Base-by-base conservation (phyloP, 2,888 invertebrate species). In the Danaus chrysippus region DNA sequence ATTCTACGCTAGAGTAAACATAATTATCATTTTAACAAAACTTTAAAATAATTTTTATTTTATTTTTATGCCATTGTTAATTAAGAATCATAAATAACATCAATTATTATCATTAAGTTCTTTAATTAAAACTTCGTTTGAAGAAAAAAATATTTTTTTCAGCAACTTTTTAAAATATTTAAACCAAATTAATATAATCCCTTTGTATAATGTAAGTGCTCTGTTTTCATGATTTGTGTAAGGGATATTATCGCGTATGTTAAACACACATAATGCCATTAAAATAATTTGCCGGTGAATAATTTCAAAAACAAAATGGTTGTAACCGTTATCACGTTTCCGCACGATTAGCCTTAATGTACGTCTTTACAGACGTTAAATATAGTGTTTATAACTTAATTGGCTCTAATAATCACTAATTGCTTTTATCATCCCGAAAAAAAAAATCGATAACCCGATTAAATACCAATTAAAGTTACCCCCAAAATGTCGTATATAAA, bases 381-480 rank as follows among this genome's bases (percentile, higher is more conserved):
- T 17, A 11, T 49, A 49, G 49, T 49, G 49, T 49, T 49, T 49
- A 49, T 49, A 49, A 49, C 49, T 17, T 49, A 49, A 49, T 49
- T 49, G 17, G 17, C 17, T 10, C 1, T 49, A 49, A 49, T 49
- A 49, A 49, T 46, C n/a, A 17, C 49, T 49, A 49, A 49, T 49
- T 49, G 11, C 11, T 10, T 17, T 49, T 49, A 49, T 49, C 10
- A 17, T 34, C 23, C 10, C 17, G 17, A 49, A 43, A 43, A 17
- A 49, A 17, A 49, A 49, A 49, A 17, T 49, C 49, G 17, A 49
- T 46, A 46, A 46, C 13, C 17, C 49, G 49, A 49, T 49, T 49
- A 49, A n/a, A 3, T 49, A 6, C 9, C 49, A 17, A 17, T 17
- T 17, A 49, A 17, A 49, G 17, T 17, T 49, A 49, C 49, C 17